phyloP scores from a whole-genome alignment of 2,797 vertebrate species.

The Sebastes itinus region DNA sequence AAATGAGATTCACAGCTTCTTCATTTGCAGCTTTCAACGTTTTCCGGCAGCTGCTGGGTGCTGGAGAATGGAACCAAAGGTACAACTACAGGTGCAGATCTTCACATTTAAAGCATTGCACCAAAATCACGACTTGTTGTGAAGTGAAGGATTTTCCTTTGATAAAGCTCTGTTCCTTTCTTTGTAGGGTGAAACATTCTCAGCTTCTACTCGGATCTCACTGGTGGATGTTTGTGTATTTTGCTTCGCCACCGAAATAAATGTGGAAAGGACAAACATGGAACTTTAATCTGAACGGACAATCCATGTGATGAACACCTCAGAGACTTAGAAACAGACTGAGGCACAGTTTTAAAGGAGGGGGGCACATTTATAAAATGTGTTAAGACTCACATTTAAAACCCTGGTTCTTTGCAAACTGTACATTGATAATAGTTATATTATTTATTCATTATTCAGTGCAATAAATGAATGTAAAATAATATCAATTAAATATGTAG shows the following conservation, averaged over 20 bases:
- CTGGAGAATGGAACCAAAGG: background rate
- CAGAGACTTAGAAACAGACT: background rate
- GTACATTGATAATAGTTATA: background rate
- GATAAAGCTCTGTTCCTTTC: background rate
- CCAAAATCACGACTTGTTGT: background rate
- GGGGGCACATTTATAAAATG: background rate
- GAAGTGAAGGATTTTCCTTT: background rate
- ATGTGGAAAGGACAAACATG: background rate
- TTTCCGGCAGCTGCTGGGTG: background rate
- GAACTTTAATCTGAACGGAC: background rate
- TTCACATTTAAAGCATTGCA: background rate
- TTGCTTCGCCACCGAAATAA: background rate
- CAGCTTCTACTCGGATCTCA: background rate
- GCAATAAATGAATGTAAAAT: background rate
- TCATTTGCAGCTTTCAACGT: background rate
- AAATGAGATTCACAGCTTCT: constrained; percentile 2
- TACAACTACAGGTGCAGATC: background rate
- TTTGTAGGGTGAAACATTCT: background rate
- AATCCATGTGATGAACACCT: background rate
- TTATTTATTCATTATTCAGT: background rate
- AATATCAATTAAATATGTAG: background rate
- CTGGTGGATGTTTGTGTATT: background rate
- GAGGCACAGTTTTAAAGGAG: background rate
- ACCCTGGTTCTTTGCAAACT: background rate
- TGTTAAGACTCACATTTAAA: background rate